These are phyloP conservation scores for Goniozus legneri DNA, from an alignment of 1,140 invertebrate genomes.

Conservation along the genomic window DNA sequence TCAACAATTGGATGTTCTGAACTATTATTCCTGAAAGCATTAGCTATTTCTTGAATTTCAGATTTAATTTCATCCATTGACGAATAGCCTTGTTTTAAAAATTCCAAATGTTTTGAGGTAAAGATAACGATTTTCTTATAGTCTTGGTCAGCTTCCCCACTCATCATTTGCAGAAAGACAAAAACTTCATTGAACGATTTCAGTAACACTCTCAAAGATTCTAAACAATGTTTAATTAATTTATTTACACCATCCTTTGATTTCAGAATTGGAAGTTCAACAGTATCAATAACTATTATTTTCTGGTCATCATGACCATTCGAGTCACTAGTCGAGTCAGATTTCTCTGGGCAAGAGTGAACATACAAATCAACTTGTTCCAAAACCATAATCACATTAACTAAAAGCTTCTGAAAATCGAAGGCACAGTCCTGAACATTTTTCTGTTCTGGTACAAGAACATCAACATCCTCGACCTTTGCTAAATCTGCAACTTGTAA, in stretches of 20 bases:
- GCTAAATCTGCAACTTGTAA: conserved; percentile 32
- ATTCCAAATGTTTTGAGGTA: conserved; percentile 43
- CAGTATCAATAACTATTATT: conserved; percentile 25
- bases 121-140: conserved; percentile 31
- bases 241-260: no score
- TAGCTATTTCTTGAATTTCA: conserved; percentile 35
- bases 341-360: conserved; percentile 58
- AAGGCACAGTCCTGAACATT: conserved; percentile 5
- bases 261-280: conserved; percentile 48
- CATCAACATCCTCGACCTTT: conserved; percentile 7
- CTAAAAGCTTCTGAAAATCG: conserved; percentile 51
- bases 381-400: conserved; percentile 52
- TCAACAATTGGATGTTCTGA: conserved; percentile 38
- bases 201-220: conserved; percentile 18
- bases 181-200: conserved; percentile 50
- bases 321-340: conserved; percentile 37
- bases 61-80: conserved; percentile 38
- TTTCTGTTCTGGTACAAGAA: conserved; percentile 4
- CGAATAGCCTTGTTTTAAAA: conserved; percentile 31
- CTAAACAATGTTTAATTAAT: no score
- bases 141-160: conserved; percentile 29
- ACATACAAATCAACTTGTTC: conserved; percentile 61
- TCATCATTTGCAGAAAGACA: conserved; percentile 37
- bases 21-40: conserved; percentile 42
- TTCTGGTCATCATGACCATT: neutral